Percentiles rank a stretch among this genome's conserved stretches.
These are phyloP conservation scores for Drosophila differens DNA, from an alignment of 2,888 invertebrate species.

Conservation along the genomic window DNA sequence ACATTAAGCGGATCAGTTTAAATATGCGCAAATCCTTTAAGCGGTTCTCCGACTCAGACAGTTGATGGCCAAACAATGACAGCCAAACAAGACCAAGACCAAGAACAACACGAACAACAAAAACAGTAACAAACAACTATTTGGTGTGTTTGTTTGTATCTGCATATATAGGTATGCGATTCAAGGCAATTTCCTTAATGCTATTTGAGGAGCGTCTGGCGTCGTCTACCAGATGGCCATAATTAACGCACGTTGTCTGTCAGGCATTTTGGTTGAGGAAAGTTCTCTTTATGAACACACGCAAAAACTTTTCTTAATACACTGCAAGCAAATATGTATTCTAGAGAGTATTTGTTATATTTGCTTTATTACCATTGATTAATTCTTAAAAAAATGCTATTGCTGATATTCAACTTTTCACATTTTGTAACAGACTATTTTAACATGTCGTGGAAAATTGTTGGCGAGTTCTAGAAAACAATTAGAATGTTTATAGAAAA, in stretches of 20 bases:
- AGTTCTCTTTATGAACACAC: conserved; percentile 37
- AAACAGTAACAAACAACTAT: conserved; percentile 48
- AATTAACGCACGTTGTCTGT: conserved; percentile 78
- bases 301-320: conserved; percentile 37
- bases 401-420: neutral
- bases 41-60: conserved; percentile 57
- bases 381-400: neutral
- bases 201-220: conserved; percentile 66
- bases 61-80: conserved; percentile 65
- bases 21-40: conserved; percentile 74
- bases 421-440: neutral
- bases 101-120: conserved; percentile 33
- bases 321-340: conserved; percentile 8
- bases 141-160: conserved; percentile 25
- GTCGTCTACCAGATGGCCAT: conserved; percentile 71
- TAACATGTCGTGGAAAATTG: neutral
- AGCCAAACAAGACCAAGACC: conserved; percentile 36
- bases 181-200: conserved; percentile 77
- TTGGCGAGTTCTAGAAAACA: neutral
- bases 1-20: conserved; percentile 54
- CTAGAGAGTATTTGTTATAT: neutral
- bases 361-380: neutral
- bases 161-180: conserved; percentile 67
- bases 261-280: conserved; percentile 24
- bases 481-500: neutral